Evolutionary conservation across 1,140 invertebrate genomes (phyloP), one percentile per base, ranked within the genome.

Genomic region (Cataglyphis hispanica): DNA sequence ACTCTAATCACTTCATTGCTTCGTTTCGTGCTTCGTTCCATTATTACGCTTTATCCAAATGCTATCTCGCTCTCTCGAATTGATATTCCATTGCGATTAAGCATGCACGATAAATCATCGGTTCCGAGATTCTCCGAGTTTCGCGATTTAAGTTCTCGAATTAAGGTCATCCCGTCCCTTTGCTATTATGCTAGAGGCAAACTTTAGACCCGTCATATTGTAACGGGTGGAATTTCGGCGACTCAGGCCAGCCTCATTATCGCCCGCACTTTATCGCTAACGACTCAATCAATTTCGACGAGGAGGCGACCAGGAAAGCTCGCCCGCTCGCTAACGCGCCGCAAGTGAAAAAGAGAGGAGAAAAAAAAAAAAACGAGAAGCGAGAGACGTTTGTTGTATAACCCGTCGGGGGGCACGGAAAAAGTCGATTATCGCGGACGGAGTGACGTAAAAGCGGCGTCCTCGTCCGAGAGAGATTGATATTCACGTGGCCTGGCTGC

Each of bases 381-480:
- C 1, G 64, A 46, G 6, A 56, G 31, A 56, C 37, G 67, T 43
- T 40, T 3, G 53, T 83, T 74, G 67, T 46, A 34, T 37, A 74
- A 74, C n/a, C 34, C 8, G 50, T 27, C 7, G 50, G 31, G 50
- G 31, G 31, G 50, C 58, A 61, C 50, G 81, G 78, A 78, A 85
- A 89, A 81, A 76, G 56, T 53, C 64, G 67, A 85, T 43, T 74
- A 64, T 53, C 46, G 40, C 10, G 40, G 27, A 22, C 11, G 19
- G 25, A 25, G 22, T 69, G 64, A 31, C 50, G 61, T 27, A 76
- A 88, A 88, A 34, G 46, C 69, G 7, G 34, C 43, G 34, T 46
- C 43, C 27, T 64, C 74, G 75, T 74, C 64, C 37, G 37, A 40
- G 72, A 86, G 89, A 78, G 69, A 89, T 88, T 34, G 76, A 72